Conservation (phyloP, 2,113 vertebrate species). For the Sula dactylatra region DNA sequence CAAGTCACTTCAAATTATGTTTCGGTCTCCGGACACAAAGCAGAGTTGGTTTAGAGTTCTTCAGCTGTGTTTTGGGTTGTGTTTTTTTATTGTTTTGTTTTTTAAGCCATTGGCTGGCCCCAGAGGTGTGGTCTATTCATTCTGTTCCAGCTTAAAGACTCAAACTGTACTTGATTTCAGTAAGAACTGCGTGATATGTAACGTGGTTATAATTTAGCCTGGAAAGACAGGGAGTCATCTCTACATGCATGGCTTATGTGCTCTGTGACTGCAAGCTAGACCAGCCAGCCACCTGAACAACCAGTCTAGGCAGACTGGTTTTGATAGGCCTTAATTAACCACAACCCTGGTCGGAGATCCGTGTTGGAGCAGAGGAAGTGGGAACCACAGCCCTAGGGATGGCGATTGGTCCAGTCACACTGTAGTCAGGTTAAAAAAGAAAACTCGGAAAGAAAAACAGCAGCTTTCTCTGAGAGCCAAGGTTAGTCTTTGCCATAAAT, state of each 20-base stretch:
- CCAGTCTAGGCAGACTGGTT: fast-evolving
- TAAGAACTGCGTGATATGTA: not conserved
- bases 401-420: fast-evolving
- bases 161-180: not conserved
- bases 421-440: not conserved
- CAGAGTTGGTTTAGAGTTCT: conserved; percentile 10
- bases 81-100: not conserved
- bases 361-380: fast-evolving
- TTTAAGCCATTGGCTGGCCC: conserved; percentile 4
- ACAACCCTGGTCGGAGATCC: fast-evolving
- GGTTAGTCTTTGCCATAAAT: not conserved
- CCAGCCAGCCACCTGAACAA: not conserved
- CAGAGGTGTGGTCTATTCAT: conserved; percentile 4
- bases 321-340: not conserved
- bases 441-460: not conserved
- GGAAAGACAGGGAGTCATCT: not conserved
- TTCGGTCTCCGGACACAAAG: not conserved
- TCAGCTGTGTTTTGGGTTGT: not conserved
- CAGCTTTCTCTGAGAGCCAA: not conserved
- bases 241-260: fast-evolving
- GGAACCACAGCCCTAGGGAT: fast-evolving
- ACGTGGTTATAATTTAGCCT: not conserved
- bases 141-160: not conserved
- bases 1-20: conserved; percentile 35
- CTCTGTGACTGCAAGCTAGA: not conserved